Evolutionary conservation across 2,888 invertebrate species (phyloP), one percentile per base, ranked within the genome.

Genomic region (Dasysyrphus tricinctus): DNA sequence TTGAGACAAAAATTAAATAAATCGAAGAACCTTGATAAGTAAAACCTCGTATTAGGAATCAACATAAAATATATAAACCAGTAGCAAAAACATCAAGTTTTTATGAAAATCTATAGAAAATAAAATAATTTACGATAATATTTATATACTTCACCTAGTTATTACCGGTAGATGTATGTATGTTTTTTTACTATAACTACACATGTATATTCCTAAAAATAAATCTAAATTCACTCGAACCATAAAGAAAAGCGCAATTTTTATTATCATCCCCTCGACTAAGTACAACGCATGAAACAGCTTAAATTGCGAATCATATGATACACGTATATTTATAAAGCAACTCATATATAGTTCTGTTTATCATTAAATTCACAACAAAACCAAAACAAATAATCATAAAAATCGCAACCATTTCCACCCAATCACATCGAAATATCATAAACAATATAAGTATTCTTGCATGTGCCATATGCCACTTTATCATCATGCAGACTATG

Each of bases 261-360:
- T 63, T 63, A 63, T 63, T 63, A 44, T 63, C 42, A 63, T 63
- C 63, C 44, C 11, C 63, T 29, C 24, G 44, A 44, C 29, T 44
- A n/a, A 47, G n/a, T 44, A 29, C 44, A 9, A n/a, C n/a, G 9
- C 44, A 44, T 37, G 29, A 12, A 42, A 42, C 63, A 63, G 29
- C 5, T 11, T 8, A 42, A 39, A 29, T 24, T 42, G 29, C 44
- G 29, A 29, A 42, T 44, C 24, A 7, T 32, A 19, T 2, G 7
- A 42, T 63, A 47, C 9, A 2, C 5, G 4, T 14, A 12, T 9
- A 12, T 9, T 47, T 19, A 9, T 19, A 49, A 19, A 12, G 1
- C 8, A 39, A 39, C 39, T 39, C 39, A 4, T 39, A 5, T 3
- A 5, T 6, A n/a, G 7, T 3, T n/a, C 7, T 56, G 7, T 34